Evolutionary conservation across 2,888 invertebrate species (phyloP).

Genomic region (Auanema sp.): DNA sequence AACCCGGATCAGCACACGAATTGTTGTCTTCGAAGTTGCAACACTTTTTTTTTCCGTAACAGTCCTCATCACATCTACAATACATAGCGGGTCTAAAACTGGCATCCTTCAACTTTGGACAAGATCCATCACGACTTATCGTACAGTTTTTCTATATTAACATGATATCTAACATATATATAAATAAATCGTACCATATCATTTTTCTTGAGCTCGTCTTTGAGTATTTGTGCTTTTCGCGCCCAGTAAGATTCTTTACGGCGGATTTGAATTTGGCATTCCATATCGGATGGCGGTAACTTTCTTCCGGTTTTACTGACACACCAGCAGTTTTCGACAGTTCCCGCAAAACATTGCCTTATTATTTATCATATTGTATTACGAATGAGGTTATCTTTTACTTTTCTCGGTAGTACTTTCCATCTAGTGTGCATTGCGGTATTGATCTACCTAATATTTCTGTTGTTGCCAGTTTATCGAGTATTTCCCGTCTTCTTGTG

Average conservation of each 20-base stretch:
- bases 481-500: constrained; percentile 23
- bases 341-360: constrained; percentile 41
- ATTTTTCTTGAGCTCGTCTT: constrained; percentile 9
- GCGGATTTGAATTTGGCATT: constrained; percentile 29
- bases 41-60: constrained; percentile 31
- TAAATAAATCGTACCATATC: background rate
- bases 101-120: constrained; percentile 15
- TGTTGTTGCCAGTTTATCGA: constrained; percentile 25
- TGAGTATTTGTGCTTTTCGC: constrained; percentile 24
- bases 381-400: constrained; percentile 4
- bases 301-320: constrained; percentile 29
- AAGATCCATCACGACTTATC: constrained; percentile 5
- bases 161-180: no score
- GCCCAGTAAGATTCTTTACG: constrained; percentile 30
- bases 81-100: no score
- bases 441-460: constrained; percentile 39
- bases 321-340: constrained; percentile 39
- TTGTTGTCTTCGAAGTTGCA: constrained; percentile 25
- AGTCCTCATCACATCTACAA: constrained; percentile 42
- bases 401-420: constrained; percentile 27
- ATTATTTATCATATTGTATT: background rate
- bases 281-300: constrained; percentile 22
- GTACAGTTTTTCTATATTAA: constrained; percentile 19
- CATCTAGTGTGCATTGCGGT: constrained; percentile 30
- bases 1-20: constrained; percentile 17